Conservation (phyloP, 2,113 vertebrate species). For the Takifugu bimaculatus region DNA sequence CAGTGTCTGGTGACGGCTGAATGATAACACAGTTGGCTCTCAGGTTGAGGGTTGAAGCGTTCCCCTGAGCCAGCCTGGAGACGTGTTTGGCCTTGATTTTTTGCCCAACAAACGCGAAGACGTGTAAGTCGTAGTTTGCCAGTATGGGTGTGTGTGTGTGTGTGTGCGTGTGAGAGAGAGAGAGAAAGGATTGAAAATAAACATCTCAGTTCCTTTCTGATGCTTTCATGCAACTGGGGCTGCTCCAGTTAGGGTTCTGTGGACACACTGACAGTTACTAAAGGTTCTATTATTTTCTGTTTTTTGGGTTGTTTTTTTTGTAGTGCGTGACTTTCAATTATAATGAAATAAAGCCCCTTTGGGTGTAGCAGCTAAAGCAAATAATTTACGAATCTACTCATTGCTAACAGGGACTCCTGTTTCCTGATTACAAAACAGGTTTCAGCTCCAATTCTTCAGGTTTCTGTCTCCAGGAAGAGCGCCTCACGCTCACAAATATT, state of each 20-base stretch:
- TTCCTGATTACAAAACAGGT: constrained; percentile 63
- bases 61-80: no score
- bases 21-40: constrained; percentile 29
- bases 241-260: constrained; percentile 18
- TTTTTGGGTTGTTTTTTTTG: not conserved
- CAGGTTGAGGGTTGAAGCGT: constrained; percentile 15
- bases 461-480: constrained; percentile 29
- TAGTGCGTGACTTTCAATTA: constrained; percentile 25
- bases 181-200: constrained; percentile 25
- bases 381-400: constrained; percentile 39
- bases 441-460: constrained; percentile 30
- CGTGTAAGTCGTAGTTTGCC: no score
- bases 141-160: no score
- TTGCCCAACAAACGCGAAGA: no score
- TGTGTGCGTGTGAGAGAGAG: constrained; percentile 9
- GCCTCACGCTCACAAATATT: constrained; percentile 52
- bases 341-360: constrained; percentile 26
- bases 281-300: not conserved
- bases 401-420: constrained; percentile 43
- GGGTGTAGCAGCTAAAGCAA: constrained; percentile 33
- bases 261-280: constrained; percentile 32
- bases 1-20: constrained; percentile 33
- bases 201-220: constrained; percentile 16
- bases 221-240: constrained; percentile 16
- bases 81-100: no score